Evolutionary conservation across 2,888 invertebrate genomes (phyloP).

Genomic region (Nymphalis urticae): DNA sequence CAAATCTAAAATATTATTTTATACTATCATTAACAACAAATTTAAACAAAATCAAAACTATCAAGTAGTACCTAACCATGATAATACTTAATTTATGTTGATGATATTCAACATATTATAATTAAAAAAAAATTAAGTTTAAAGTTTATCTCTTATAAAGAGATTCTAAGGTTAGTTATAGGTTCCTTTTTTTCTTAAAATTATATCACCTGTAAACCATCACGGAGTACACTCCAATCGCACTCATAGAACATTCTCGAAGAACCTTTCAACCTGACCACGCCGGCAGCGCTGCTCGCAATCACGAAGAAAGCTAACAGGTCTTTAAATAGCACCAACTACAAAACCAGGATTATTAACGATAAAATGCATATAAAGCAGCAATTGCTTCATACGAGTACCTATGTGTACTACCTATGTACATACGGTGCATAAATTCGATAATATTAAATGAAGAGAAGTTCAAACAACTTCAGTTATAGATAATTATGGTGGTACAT

Average conservation of each 20-base stretch:
- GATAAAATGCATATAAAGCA: background rate
- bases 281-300: slow-evolving; percentile 58
- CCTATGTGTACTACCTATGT: no score
- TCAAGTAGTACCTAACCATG: no score
- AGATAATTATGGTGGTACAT: slow-evolving; percentile 12
- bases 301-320: slow-evolving; percentile 62
- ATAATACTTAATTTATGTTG: no score
- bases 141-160: no score
- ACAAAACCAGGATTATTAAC: background rate
- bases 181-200: background rate
- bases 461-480: no score
- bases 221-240: slow-evolving; percentile 64
- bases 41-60: no score
- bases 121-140: no score
- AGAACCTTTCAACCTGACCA: slow-evolving; percentile 57
- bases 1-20: slow-evolving; percentile 59
- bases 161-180: no score
- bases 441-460: no score
- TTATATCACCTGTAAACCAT: slow-evolving; percentile 54
- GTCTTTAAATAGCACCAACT: slow-evolving; percentile 74
- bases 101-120: no score
- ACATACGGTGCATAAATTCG: no score
- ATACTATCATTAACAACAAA: background rate
- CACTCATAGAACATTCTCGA: slow-evolving; percentile 57
- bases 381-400: no score